A percentile compares a stretch with the other conserved stretches of the same genome.
Conservation (phyloP, 2,113 vertebrate genomes). For the Cyrtonyx montezumae region DNA sequence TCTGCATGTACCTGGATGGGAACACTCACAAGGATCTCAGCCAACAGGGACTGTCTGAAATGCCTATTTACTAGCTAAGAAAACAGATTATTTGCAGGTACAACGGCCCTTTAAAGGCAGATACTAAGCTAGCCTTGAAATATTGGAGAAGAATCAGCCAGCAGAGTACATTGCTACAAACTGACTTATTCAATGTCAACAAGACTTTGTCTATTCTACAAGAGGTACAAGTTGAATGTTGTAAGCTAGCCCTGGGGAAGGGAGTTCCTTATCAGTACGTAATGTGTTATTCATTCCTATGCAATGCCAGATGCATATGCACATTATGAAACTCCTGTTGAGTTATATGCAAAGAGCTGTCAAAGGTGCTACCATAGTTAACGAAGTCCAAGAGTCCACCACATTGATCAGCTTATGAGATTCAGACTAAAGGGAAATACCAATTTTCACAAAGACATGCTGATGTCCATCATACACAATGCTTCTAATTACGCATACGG, state of each 20-base stretch:
- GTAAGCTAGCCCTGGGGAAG: not conserved
- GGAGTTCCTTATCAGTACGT: not conserved
- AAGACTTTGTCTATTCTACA: not conserved
- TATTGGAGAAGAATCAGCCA: not conserved
- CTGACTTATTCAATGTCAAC: not conserved
- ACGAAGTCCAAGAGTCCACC: not conserved
- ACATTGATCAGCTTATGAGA: not conserved
- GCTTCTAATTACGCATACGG: not conserved
- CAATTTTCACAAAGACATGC: not conserved
- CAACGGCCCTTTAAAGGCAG: not conserved
- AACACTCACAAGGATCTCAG: not conserved
- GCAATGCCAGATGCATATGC: not conserved
- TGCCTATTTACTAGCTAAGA: not conserved
- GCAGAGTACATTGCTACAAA: not conserved
- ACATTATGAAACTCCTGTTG: not conserved
- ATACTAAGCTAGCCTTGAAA: not conserved
- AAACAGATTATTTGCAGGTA: not conserved
- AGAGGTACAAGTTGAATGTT: not conserved
- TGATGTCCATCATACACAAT: not conserved
- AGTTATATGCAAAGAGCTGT: not conserved
- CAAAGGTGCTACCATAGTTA: not conserved
- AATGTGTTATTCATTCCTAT: not conserved
- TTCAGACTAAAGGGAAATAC: not conserved
- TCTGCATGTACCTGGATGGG: not conserved
- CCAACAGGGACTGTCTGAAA: not conserved